phyloP scores from a whole-genome alignment of 2,888 invertebrate species.

The Tanaodytes sp. region DNA sequence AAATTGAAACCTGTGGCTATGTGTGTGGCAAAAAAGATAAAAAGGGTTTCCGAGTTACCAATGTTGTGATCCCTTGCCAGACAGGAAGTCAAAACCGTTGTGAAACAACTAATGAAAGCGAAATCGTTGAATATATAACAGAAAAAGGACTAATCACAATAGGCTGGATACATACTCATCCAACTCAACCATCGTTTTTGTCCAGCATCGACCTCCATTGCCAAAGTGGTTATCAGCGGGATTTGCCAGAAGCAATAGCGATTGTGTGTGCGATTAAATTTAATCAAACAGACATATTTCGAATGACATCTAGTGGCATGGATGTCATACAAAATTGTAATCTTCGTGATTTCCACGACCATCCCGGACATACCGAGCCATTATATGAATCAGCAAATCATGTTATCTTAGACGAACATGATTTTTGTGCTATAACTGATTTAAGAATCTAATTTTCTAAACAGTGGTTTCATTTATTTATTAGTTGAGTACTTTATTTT shows the following conservation, averaged over 20 bases:
- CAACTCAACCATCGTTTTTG: background rate
- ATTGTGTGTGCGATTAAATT: background rate
- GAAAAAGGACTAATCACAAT: background rate
- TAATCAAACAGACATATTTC: background rate
- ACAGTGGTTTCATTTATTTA: too few species aligned
- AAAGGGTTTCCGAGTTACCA: background rate
- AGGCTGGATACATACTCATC: background rate
- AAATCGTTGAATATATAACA: too few species aligned
- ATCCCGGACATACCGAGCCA: too few species aligned
- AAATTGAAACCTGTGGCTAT: background rate
- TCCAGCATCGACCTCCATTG: background rate
- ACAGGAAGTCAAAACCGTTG: too few species aligned
- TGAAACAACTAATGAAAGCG: background rate
- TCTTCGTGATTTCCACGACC: background rate
- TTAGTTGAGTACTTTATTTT: too few species aligned
- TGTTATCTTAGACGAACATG: background rate
- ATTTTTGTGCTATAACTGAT: too few species aligned
- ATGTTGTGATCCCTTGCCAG: too few species aligned
- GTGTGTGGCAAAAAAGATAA: background rate
- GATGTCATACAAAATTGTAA: background rate
- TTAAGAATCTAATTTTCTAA: too few species aligned
- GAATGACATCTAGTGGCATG: background rate
- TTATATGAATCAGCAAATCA: background rate
- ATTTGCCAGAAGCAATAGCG: background rate
- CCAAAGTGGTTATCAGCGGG: background rate